Evolutionary conservation across 1,140 invertebrate species (phyloP), one percentile per base, ranked within the genome.

Genomic region (Drosophila insularis): DNA sequence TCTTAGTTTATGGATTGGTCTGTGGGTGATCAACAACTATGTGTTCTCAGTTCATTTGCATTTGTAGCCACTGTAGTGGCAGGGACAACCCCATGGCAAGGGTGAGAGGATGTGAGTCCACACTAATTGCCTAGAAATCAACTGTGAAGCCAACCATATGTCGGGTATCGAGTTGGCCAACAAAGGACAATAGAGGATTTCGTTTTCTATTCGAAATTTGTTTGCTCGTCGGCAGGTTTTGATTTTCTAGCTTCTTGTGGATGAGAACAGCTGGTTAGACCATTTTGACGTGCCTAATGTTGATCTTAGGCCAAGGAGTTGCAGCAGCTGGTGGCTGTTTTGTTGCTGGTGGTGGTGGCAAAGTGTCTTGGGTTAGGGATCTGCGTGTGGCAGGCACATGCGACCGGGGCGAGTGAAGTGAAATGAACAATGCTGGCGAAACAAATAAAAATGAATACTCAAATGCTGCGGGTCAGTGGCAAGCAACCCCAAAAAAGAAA

Each of bases 111-210:
- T 84, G 81, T 75, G 73, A 74, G 61, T 61, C 43, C 55, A n/a
- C 61, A 68, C 63, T 78, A 86, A 86, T 85, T 90, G 81, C 59
- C 50, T 50, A 14, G 64, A 66, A 78, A 73, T 89, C 61, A 86
- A 71, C 84, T 89, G 75, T 89, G 86, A 89, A 86, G 85, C 79
- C 82, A 84, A 58, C 55, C 81, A 86, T 87, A 86, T 86, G 81
- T 73, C 68, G 46, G 31, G 7, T 35, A 11, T 35, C n/a, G n/a
- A 23, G 4, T 56, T n/a, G 39, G 39, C 72, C 64, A 72, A 74
- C 61, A 70, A 74, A 68, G 65, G 62, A 58, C 43, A 50, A 50
- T 53, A 68, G 77, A 70, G 54, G 27, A 5, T 70, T 68, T 76
- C 61, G 39, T 31, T 60, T 73, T 80, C 6, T 6, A n/a, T n/a